phyloP scores from a whole-genome alignment of 2,797 vertebrate genomes.

The Podarcis lilfordi region DNA sequence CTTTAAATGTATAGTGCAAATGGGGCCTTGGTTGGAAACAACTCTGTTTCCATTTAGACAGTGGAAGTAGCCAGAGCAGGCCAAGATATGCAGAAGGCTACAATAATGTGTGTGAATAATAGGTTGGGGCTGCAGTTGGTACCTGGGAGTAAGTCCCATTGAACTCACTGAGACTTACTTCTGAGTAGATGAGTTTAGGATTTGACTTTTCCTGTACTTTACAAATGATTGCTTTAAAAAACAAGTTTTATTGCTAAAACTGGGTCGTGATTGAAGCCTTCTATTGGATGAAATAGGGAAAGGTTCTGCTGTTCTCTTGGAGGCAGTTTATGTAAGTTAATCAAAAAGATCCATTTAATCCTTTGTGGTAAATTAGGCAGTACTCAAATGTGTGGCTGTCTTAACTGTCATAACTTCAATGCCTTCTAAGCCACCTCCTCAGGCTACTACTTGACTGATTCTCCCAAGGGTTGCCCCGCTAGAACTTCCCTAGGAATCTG shows the following conservation, averaged over 20 bases:
- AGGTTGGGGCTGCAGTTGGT: neutral
- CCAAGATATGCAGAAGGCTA: neutral
- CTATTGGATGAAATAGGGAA: neutral
- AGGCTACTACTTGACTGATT: neutral
- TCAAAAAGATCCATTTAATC: neutral
- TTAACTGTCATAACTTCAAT: too few relatives aligned
- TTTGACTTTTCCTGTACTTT: neutral
- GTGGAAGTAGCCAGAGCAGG: rapidly evolving
- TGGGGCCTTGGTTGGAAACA: too few relatives aligned
- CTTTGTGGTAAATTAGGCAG: neutral
- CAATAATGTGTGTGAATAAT: neutral
- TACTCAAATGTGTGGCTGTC: neutral
- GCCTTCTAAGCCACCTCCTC: neutral
- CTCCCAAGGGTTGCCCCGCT: neutral
- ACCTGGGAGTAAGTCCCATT: neutral
- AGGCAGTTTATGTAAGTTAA: conserved; percentile 14
- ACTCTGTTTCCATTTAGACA: neutral
- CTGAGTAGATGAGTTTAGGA: neutral
- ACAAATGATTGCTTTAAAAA: neutral
- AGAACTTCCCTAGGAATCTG: too few relatives aligned
- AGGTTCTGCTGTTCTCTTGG: neutral
- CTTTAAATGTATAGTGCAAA: too few relatives aligned
- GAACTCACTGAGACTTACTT: neutral
- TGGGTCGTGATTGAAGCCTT: neutral
- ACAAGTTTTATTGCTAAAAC: neutral